These are phyloP conservation scores for Ochropacha duplaris DNA, from an alignment of 2,888 invertebrate genomes.

Conservation along the genomic window DNA sequence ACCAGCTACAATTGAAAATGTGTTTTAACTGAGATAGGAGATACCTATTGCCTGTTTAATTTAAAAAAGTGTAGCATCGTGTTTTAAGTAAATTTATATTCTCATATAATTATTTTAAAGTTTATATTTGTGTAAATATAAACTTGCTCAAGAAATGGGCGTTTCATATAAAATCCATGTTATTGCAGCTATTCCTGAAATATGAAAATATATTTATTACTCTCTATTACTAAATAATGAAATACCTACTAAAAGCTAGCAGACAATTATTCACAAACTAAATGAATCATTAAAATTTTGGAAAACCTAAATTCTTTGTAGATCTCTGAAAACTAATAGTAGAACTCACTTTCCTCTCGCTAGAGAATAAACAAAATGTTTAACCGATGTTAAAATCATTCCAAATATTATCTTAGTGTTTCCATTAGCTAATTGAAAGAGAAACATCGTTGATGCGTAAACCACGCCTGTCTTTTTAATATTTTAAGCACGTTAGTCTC, in stretches of 20 bases:
- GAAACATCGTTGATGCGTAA: neutral
- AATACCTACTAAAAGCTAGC: too few species aligned
- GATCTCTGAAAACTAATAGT: neutral
- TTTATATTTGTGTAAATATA: too few species aligned
- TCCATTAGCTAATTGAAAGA: constrained; percentile 1
- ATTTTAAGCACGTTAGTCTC: neutral
- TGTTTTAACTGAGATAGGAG: neutral
- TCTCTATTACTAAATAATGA: too few species aligned
- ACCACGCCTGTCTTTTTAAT: constrained; percentile 1
- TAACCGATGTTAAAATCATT: neutral
- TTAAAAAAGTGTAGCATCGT: neutral
- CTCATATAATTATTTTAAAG: too few species aligned
- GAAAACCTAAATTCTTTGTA: neutral
- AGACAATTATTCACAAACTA: too few species aligned
- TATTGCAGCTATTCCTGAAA: too few species aligned
- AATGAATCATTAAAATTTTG: neutral
- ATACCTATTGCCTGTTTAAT: neutral
- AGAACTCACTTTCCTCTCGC: neutral
- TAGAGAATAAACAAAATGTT: neutral
- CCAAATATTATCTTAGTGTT: neutral
- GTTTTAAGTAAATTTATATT: neutral
- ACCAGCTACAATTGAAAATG: neutral
- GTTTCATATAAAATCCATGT: too few species aligned
- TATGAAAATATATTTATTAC: too few species aligned
- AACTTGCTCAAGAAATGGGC: too few species aligned